Percentiles rank a stretch among this genome's conserved stretches.
These are phyloP conservation scores for Chrysolophus pictus DNA, from an alignment of 2,797 vertebrate genomes.

Conservation along the genomic window DNA sequence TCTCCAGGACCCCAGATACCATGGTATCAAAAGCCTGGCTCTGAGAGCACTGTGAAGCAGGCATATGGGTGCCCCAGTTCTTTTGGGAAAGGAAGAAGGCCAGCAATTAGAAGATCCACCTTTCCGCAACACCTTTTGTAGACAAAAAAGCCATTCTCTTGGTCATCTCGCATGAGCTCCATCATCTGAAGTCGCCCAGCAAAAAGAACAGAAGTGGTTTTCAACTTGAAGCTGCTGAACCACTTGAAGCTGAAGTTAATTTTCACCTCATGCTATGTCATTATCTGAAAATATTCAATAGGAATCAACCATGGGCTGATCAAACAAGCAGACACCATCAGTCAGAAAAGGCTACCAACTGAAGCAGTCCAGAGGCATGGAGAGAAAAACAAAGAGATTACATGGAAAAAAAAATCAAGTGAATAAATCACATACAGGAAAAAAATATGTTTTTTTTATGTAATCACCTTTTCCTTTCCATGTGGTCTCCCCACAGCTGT, in stretches of 20 bases:
- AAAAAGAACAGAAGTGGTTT: not conserved
- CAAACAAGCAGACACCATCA: not conserved
- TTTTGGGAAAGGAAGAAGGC: not conserved
- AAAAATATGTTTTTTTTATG: not conserved
- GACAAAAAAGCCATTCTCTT: not conserved
- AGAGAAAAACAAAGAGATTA: not conserved
- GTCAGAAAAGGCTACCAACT: not conserved
- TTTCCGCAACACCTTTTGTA: not conserved
- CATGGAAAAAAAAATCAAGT: fast-evolving
- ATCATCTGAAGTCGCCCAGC: not conserved
- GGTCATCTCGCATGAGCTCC: fast-evolving
- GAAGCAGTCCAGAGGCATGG: not conserved
- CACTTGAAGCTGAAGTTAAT: not conserved
- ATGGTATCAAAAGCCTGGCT: not conserved
- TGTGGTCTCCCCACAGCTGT: fast-evolving
- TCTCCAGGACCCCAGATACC: not conserved
- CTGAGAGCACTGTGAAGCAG: not conserved
- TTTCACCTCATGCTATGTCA: not conserved
- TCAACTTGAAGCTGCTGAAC: not conserved
- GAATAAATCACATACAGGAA: not conserved
- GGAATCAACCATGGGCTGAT: not conserved
- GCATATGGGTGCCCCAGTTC: fast-evolving
- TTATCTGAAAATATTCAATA: not conserved
- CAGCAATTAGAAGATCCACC: not conserved
- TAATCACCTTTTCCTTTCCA: not conserved